phyloP scores from a whole-genome alignment of 2,113 vertebrate species.

The Triplophysa tibetana region DNA sequence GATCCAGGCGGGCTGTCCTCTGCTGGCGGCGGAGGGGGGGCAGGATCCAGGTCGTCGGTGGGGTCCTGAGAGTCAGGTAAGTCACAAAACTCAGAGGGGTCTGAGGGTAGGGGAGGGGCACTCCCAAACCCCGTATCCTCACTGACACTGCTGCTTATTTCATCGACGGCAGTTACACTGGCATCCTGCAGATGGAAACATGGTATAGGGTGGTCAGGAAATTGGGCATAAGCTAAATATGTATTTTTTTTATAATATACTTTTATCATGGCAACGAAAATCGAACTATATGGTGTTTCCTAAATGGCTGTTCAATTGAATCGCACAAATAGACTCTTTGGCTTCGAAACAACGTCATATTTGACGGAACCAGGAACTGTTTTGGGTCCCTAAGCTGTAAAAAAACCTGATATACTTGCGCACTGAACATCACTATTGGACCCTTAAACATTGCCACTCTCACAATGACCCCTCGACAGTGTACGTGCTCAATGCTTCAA shows the following conservation, averaged over 20 bases:
- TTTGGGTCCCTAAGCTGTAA: no score
- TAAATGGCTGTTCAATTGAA: no score
- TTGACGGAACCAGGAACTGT: no score
- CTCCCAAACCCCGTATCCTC: slow-evolving; percentile 86
- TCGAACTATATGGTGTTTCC: no score
- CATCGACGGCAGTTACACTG: slow-evolving; percentile 82
- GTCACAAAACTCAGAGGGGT: slow-evolving; percentile 81
- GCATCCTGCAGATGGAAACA: slow-evolving; percentile 72
- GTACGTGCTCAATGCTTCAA: slow-evolving; percentile 8
- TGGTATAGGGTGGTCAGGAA: slow-evolving; percentile 46
- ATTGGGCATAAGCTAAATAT: neutral
- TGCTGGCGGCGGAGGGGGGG: slow-evolving; percentile 71
- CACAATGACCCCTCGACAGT: slow-evolving; percentile 17
- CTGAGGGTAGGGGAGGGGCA: slow-evolving; percentile 81
- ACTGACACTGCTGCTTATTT: slow-evolving; percentile 86
- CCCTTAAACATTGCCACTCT: slow-evolving; percentile 25
- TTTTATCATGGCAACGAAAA: no score
- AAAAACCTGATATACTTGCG: neutral
- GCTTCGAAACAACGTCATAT: no score
- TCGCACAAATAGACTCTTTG: no score
- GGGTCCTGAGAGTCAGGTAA: slow-evolving; percentile 75
- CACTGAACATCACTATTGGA: slow-evolving; percentile 19
- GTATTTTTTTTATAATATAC: neutral
- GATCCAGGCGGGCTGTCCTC: slow-evolving; percentile 85
- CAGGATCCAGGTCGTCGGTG: slow-evolving; percentile 75